Base-by-base conservation (phyloP, 2,113 vertebrate genomes). In the Rattus rattus region DNA sequence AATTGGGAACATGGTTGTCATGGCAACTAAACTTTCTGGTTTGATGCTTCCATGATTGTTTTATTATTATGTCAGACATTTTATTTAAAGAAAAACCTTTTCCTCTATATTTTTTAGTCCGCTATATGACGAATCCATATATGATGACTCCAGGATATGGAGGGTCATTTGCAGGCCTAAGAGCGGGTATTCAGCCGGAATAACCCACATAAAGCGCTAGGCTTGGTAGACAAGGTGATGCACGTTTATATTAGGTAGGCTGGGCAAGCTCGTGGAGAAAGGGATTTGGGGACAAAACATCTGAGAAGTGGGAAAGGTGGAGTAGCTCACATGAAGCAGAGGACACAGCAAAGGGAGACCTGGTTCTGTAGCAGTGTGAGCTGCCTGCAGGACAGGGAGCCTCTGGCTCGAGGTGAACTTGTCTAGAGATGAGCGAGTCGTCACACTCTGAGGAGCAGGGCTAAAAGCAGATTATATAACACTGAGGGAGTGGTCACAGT, bases 21-120 rank as follows among this genome's bases (percentile, higher is more conserved):
- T 13, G 49, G 39, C 73, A 94, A 70, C 49, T 47, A 75, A 88
- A 49, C 30, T 59, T 54, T 65, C 65, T 7, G 3, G 36, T 30
- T 54, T 33, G 75, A 72, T 22, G 36, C 8, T 47, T 94, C 59
- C 7, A 52, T 59, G 69, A 69, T 69, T 69, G 30, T 28, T 75
- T 83, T 59, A 28, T 67, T 92, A 47, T 61, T 80, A 65, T 70
- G 69, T 63, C n/a, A 91, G 36, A 22, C 24, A 94, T 87, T 94
- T 76, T 85, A 65, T 79, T 90, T 86, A 87, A 17, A 22, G 54
- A 11, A 11, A 11, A 59, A 70, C 80, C 43, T 88, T 43, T 28
- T 10, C 47, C 20, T 54, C 26, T 54, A 54, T 61, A 30, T 92
- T 43, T 49, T 84, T 73, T 52, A 61, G 28, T 36, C 79, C 20